Base-by-base conservation (phyloP, 2,113 vertebrate genomes). In the Odontesthes bonariensis region DNA sequence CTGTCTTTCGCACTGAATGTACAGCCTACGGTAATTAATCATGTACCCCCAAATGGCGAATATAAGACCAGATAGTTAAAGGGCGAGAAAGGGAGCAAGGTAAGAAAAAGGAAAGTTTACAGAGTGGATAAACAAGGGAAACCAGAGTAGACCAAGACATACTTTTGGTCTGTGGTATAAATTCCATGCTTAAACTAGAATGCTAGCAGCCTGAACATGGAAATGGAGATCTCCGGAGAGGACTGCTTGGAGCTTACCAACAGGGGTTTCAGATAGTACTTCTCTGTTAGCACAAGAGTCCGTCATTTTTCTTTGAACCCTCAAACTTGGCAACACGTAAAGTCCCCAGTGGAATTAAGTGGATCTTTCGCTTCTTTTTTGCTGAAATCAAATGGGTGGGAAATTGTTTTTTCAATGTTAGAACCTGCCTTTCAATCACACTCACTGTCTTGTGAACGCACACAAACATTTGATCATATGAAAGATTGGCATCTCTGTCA, bases 121-220 rank as follows among this genome's bases (percentile, higher is more conserved):
- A 63, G 8, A 60, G 61, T 3, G 5, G 42, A 55, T 61, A 62
- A 70, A 79, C 17, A 42, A 60, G 12, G 73, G 67, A 82, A 77
- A 85, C 72, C 67, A 60, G 54, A 60, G 23, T 53, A 74, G 54
- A 68, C 70, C 84, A 77, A 86, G 84, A 90, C 86, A 86, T 84
- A 82, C 31, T 89, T 91, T 79, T 88, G 85, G 78, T 86, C 60
- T 86, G 72, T 59, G 86, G 83, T 67, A 55, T 73, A 69, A 76
- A 81, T 80, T 88, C 71, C 67, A 78, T 77, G 55, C 35, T 67
- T 80, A 13, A 85, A 76, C 42, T 64, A 60, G 53, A 88, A 49
- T 19, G n/a, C 38, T 33, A 12, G 61, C 16, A 52, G 52, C 16
- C 62, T 69, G 70, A 89, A 90, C 84, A 87, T 85, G 67, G 77